Base-by-base conservation (phyloP, 2,113 vertebrate genomes). In the Lagopus leucura region DNA sequence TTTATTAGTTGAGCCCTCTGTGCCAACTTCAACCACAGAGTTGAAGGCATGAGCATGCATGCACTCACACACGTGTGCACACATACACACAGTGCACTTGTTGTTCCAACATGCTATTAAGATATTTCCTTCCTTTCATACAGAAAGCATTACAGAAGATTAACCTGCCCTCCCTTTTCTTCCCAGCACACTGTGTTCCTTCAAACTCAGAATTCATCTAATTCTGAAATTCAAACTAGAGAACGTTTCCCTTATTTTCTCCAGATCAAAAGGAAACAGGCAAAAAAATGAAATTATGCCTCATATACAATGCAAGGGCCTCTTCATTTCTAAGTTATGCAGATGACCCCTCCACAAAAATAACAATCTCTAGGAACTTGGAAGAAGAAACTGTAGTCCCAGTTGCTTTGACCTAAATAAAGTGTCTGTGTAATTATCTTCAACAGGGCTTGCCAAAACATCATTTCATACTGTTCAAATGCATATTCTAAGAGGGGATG, bases 391-490 rank as follows among this genome's bases (percentile, higher is more conserved):
- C 57, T 81, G 76, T 48, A 75, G 72, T 91, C 91, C 90, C 89
- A 95, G 69, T 93, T 86, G 61, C 80, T 95, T 93, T 91, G 88
- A 96, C 92, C 93, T 91, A 86, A 95, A 96, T 94, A 96, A 95
- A 95, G 89, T 70, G 65, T 94, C 89, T 92, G 79, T 93, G 74
- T 48, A 91, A 94, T 96, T 93, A 95, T 85, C 80, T 88, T 71
- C 80, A 93, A 78, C 6, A 50, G 38, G 78, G 92, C 88, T 88
- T 88, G 83, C 89, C 94, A 97, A 96, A 96, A 94, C 93, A 94
- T 95, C 93, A 95, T 94, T 96, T 97, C 96, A 96, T 88, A 90
- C 82, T 93, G 94, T 95, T 95, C 95, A 96, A 95, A 97, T 95
- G 77, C 81, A 86, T 82, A 93, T 84, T 90, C 81, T 94, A 93